phyloP scores from a whole-genome alignment of 2,113 vertebrate species.

The Heterotis niloticus region DNA sequence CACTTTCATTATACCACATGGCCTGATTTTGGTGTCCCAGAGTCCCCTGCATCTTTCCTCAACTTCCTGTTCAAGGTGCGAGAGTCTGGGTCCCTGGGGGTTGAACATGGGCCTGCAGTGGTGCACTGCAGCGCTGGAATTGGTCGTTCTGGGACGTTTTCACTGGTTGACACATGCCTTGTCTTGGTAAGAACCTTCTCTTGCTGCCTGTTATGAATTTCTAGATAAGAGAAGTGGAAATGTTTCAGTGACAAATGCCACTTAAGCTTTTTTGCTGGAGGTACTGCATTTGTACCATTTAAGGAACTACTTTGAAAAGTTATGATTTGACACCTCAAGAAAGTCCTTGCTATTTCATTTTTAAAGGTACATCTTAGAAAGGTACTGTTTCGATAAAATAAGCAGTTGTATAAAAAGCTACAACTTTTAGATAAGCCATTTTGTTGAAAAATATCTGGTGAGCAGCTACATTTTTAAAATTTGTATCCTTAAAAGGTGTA shows the following conservation, averaged over 20 bases:
- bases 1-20: slow-evolving; percentile 99
- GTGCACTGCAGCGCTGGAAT: slow-evolving; percentile 95
- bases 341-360: not conserved
- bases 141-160: slow-evolving; percentile 89
- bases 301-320: no score
- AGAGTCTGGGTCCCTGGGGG: slow-evolving; percentile 79
- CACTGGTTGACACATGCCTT: slow-evolving; percentile 90
- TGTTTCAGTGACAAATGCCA: not conserved
- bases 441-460: no score
- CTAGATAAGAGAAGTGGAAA: no score
- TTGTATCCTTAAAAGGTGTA: no score
- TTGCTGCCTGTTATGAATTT: no score
- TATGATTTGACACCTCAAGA: no score
- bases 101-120: slow-evolving; percentile 78
- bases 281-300: no score
- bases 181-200: slow-evolving; percentile 74
- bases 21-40: slow-evolving; percentile 98
- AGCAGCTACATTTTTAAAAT: no score
- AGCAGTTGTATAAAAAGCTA: no score
- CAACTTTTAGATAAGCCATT: no score
- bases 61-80: slow-evolving; percentile 94
- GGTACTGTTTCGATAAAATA: no score
- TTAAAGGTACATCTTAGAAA: not conserved
- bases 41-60: slow-evolving; percentile 93
- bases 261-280: not conserved